These are phyloP conservation scores for Amazona vittata DNA, from an alignment of 2,113 vertebrate species.

Conservation along the genomic window DNA sequence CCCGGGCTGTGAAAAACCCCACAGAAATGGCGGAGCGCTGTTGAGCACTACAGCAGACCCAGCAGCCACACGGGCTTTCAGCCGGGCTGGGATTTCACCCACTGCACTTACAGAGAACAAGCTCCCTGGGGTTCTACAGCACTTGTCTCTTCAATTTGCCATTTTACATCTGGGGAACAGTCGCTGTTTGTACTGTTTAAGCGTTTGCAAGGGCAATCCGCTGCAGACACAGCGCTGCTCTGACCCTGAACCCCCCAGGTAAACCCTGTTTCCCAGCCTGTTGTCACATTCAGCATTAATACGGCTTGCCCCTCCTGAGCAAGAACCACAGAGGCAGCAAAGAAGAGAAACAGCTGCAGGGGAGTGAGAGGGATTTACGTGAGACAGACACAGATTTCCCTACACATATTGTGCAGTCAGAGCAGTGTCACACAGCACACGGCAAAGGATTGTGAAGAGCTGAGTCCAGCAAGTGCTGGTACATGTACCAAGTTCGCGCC, in stretches of 20 bases:
- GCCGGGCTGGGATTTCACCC: neutral
- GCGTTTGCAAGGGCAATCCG: neutral
- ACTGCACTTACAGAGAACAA: too few species aligned
- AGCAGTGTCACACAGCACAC: neutral
- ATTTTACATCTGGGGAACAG: neutral
- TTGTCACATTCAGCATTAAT: neutral
- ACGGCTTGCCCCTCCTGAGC: neutral
- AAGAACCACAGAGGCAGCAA: neutral
- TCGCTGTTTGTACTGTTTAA: neutral
- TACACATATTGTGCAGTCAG: too few species aligned
- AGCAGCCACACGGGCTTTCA: neutral
- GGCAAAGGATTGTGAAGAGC: neutral
- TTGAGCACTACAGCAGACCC: neutral
- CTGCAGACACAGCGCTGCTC: neutral
- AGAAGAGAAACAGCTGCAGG: neutral
- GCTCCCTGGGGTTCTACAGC: neutral
- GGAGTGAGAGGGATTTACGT: neutral
- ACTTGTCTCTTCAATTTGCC: neutral
- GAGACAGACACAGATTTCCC: rapidly evolving
- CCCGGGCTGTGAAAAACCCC: neutral
- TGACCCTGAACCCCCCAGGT: too few species aligned
- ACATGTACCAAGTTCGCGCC: neutral
- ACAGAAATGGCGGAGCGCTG: too few species aligned
- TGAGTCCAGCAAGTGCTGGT: neutral
- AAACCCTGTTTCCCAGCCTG: neutral